Conservation (phyloP, 2,888 invertebrate genomes). For the Ypsolopha sequella region DNA sequence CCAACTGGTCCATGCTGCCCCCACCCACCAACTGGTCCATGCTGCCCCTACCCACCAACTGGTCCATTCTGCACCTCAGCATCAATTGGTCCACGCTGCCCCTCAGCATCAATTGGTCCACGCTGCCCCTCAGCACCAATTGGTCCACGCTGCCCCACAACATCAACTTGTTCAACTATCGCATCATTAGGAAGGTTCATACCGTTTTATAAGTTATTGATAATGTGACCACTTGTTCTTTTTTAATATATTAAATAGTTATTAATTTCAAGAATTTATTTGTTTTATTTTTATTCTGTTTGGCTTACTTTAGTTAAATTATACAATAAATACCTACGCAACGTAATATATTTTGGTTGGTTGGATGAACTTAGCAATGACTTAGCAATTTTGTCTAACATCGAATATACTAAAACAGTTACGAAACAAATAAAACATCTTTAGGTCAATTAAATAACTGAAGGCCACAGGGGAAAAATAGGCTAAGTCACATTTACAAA, state of each 20-base stretch:
- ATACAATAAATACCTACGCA: too few relatives aligned
- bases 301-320: not conserved
- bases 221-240: not conserved
- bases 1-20: not conserved
- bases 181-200: not conserved
- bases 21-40: slow-evolving; percentile 16
- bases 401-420: too few relatives aligned
- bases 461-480: too few relatives aligned
- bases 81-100: not conserved
- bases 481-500: too few relatives aligned
- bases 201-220: not conserved
- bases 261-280: not conserved
- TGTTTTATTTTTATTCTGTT: not conserved
- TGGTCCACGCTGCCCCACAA: slow-evolving; percentile 19
- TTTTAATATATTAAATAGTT: not conserved
- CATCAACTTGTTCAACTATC: slow-evolving; percentile 5
- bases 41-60: slow-evolving; percentile 14
- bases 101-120: slow-evolving; percentile 16
- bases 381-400: too few relatives aligned
- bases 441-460: too few relatives aligned
- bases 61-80: slow-evolving; percentile 13
- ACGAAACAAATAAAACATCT: too few relatives aligned
- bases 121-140: slow-evolving; percentile 13
- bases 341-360: too few relatives aligned
- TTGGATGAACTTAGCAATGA: too few relatives aligned